A percentile compares a stretch with the other conserved stretches of the same genome.
Evolutionary conservation across 2,797 vertebrate genomes (phyloP).

Genomic region (Crenuchus spilurus): DNA sequence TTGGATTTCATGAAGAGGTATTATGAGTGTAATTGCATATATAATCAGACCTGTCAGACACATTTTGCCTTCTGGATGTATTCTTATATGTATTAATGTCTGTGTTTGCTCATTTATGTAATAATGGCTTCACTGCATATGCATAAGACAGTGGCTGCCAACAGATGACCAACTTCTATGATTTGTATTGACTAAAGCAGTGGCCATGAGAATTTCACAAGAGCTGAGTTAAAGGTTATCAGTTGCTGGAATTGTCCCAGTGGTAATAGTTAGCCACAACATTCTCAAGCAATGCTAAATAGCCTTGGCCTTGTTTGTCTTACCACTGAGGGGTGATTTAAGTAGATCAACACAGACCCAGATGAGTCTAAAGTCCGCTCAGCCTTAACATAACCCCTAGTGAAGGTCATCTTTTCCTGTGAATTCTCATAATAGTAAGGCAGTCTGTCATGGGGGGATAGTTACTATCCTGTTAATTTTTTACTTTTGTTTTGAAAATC

Average conservation of each 20-base stretch:
- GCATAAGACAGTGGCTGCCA: neutral
- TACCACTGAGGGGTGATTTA: neutral
- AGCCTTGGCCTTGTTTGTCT: neutral
- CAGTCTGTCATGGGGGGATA: neutral
- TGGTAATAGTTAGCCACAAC: neutral
- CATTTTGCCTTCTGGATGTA: neutral
- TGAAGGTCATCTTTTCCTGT: neutral
- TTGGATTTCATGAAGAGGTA: no score
- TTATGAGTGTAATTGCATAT: neutral
- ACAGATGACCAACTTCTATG: neutral
- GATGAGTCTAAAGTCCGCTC: neutral
- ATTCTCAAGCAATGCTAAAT: neutral
- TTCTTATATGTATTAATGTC: neutral
- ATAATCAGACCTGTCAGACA: neutral
- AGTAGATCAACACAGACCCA: neutral
- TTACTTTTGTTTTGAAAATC: neutral
- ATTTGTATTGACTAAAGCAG: neutral
- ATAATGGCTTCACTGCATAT: neutral
- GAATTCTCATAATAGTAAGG: neutral
- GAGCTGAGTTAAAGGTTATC: slow-evolving; percentile 14
- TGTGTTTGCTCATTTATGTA: neutral
- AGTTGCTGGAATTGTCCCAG: neutral
- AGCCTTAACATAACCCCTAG: neutral
- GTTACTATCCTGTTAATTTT: neutral
- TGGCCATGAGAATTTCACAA: neutral